Conservation (phyloP, 92 coral and sea anemone species). For the Anthopleura xanthogrammica region DNA sequence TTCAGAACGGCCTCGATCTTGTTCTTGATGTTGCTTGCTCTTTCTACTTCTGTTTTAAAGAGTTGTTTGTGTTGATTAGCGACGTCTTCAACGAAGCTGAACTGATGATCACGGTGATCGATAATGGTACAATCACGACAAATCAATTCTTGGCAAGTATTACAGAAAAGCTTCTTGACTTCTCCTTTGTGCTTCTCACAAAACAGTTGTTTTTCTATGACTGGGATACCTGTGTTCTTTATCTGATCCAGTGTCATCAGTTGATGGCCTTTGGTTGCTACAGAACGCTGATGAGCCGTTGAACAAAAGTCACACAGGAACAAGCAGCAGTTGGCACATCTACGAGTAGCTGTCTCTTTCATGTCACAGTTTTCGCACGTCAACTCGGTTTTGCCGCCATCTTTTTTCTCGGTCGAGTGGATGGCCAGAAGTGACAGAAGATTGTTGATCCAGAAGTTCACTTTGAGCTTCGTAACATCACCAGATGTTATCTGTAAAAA, state of each 20-base stretch:
- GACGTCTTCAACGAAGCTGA: conserved; percentile 40
- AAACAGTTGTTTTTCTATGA: conserved; percentile 47
- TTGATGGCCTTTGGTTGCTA: conserved; percentile 53
- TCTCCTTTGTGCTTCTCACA: conserved; percentile 71
- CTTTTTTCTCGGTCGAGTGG: conserved; percentile 11
- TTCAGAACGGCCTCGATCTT: neutral
- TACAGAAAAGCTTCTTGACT: conserved; percentile 60
- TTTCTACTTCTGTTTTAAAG: no score
- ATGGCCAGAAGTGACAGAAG: conserved; percentile 37
- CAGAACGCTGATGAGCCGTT: conserved; percentile 51
- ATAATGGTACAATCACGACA: conserved; percentile 76
- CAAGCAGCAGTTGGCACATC: conserved; percentile 57
- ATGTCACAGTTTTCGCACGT: conserved; percentile 71
- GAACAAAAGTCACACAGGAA: conserved; percentile 73
- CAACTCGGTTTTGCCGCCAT: conserved; percentile 18
- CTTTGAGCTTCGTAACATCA: conserved; percentile 44
- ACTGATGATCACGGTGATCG: conserved; percentile 71
- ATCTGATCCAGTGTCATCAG: conserved; percentile 58
- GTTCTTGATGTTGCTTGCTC: no score
- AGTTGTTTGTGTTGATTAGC: neutral
- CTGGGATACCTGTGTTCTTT: conserved; percentile 30
- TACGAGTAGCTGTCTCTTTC: conserved; percentile 48
- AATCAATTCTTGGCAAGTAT: conserved; percentile 70
- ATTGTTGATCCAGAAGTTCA: conserved; percentile 69
- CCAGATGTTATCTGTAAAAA: conserved; percentile 30